Evolutionary conservation across 2,888 invertebrate species (phyloP), one percentile per base, ranked within the genome.

Genomic region (Philhelius pedissequus): DNA sequence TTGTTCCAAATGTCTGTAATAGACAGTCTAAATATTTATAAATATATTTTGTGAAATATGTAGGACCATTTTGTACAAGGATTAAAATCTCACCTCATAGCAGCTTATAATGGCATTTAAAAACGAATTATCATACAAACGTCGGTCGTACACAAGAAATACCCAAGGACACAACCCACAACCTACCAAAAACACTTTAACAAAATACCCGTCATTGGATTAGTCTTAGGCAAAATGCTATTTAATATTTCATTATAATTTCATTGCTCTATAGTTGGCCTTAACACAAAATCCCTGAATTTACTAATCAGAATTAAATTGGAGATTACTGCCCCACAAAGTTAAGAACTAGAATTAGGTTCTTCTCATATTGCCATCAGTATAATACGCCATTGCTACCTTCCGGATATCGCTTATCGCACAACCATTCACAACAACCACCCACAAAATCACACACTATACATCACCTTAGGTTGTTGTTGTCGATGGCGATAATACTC

Each of bases 291-390:
- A 7, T 27, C 43, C 71, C 48, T 62, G 13, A 62, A 68, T 40
- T 62, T 68, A 62, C 68, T 62, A 82, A 78, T 68, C 69, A 71
- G 35, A 71, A 45, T 77, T 77, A 77, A 71, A 77, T 68, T 66
- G 81, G 73, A 82, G 77, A 78, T 78, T 69, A 78, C 54, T 68
- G 48, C 50, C 78, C 73, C 82, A 69, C 82, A 73, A 82, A 78
- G 69, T 38, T 73, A 62, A 40, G 62, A 68, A 40, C 54, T 2
- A 9, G 43, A 60, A 25, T 3, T 2, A 45, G 68, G 60, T 73
- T 45, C 54, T 48, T 52, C 60, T 15, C 66, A 43, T 52, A 54
- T 68, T 48, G 50, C 22, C 25, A 66, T 45, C 27, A 45, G 3
- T n/a, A 20, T 32, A 9, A 60, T 45, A 15, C 25, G n/a, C n/a